Conservation (phyloP, 2,797 vertebrate species). For the Holocentrus rufus region DNA sequence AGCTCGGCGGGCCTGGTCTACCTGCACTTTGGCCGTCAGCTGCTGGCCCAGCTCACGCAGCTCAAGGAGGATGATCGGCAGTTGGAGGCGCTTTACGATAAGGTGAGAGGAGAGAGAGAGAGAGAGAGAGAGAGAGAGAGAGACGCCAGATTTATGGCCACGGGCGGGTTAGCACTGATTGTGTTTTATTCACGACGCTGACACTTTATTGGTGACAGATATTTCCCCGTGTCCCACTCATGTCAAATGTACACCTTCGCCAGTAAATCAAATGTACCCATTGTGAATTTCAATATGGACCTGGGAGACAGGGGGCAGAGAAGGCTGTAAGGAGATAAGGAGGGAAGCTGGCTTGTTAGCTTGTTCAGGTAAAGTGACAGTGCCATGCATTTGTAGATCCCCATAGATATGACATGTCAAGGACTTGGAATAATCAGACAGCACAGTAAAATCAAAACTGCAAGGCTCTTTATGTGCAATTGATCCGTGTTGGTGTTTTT, state of each 20-base stretch:
- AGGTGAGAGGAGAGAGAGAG: slow-evolving; percentile 80
- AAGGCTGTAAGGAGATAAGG: not conserved
- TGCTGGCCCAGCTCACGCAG: slow-evolving; percentile 84
- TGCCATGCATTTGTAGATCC: too few species aligned
- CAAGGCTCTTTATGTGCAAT: too few species aligned
- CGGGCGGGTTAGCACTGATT: slow-evolving; percentile 20
- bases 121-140: slow-evolving; percentile 37
- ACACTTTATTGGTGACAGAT: slow-evolving; percentile 5
- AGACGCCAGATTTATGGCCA: not conserved
- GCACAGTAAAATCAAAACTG: too few species aligned
- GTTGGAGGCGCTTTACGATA: slow-evolving; percentile 87
- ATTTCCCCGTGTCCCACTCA: not conserved
- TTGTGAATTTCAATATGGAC: not conserved
- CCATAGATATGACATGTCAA: too few species aligned
- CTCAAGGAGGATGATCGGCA: slow-evolving; percentile 80
- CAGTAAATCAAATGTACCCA: slow-evolving; percentile 9
- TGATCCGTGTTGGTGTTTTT: too few species aligned
- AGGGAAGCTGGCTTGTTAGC: not conserved
- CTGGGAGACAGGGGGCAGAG: not conserved
- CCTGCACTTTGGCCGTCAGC: slow-evolving; percentile 87
- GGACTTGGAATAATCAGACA: too few species aligned
- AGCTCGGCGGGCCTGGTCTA: slow-evolving; percentile 96
- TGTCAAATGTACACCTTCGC: not conserved
- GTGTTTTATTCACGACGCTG: slow-evolving; percentile 32
- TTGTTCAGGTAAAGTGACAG: too few species aligned